Evolutionary conservation across 2,113 vertebrate species (phyloP), one percentile per base, ranked within the genome.

Genomic region (Pelusios castaneus): DNA sequence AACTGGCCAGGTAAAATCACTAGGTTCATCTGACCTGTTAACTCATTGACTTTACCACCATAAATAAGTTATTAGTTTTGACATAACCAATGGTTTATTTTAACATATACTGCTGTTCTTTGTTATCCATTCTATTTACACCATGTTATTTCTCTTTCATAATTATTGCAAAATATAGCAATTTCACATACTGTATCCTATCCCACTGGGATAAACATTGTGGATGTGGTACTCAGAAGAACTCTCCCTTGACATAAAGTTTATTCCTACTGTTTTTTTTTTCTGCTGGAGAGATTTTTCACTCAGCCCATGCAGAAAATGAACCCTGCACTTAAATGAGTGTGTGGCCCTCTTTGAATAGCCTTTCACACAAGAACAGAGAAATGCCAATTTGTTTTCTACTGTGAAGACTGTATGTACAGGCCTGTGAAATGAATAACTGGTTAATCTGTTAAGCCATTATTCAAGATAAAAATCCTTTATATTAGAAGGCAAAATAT

Each of bases 61-160:
- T 93, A 96, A 98, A 95, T 89, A 95, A 97, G 94, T 97, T 97
- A 97, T 91, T 97, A 95, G 95, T 96, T 98, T 97, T 97, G 97
- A 98, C 97, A 97, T 92, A 97, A 95, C 89, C 89, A 85, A 95
- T 94, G 92, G 96, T 96, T 97, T 97, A 96, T 96, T 97, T 96
- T 96, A 96, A 96, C 90, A 94, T 96, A 82, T 55, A 96, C 94
- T 85, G 89, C 95, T 98, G 93, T 81, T 98, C 89, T 97, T 97
- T 96, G 89, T 96, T 97, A 94, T 63, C 49, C 24, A 11, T 95
- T 97, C 94, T 96, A 91, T 97, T 97, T 95, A 84, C 96, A 97
- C 91, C 95, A 85, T 96, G 95, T 95, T 97, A 97, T 97, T 98
- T 94, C 97, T 97, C 94, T 97, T 97, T 91, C 29, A 77, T 97